phyloP scores from a whole-genome alignment of 2,888 invertebrate species.

The Odontomyia ornata region DNA sequence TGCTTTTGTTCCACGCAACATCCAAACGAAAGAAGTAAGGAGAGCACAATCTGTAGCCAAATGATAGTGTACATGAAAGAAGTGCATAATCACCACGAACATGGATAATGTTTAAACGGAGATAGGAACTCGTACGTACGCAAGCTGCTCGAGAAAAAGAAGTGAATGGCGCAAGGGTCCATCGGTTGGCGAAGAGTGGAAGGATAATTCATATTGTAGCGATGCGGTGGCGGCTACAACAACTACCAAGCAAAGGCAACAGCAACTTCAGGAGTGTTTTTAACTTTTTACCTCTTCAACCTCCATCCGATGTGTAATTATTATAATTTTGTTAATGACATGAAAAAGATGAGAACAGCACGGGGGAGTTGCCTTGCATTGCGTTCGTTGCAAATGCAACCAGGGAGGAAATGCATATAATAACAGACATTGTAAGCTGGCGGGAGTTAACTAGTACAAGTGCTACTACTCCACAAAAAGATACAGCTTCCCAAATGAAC shows the following conservation, averaged over 20 bases:
- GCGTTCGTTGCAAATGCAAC: conserved; percentile 22
- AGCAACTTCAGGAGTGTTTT: background rate
- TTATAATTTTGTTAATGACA: conserved; percentile 50
- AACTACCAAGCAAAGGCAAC: background rate
- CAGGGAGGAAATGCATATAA: conserved; percentile 27
- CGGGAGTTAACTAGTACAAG: conserved; percentile 37
- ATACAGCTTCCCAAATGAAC: background rate
- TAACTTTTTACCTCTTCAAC: conserved; percentile 33
- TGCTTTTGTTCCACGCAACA: conserved; percentile 11
- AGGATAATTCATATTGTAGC: background rate
- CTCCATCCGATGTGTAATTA: conserved; percentile 46
- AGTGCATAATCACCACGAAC: conserved; percentile 40
- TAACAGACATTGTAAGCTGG: conserved; percentile 11
- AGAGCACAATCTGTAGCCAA: conserved; percentile 44
- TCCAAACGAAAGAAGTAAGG: conserved; percentile 42
- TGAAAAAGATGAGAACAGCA: conserved; percentile 32
- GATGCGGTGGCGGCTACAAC: background rate
- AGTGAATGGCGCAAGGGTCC: background rate
- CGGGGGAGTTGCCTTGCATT: conserved; percentile 27
- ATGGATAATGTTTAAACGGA: conserved; percentile 14
- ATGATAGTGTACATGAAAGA: conserved; percentile 35
- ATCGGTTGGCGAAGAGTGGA: conserved; percentile 3
- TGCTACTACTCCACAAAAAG: conserved; percentile 27
- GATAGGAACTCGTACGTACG: too few relatives aligned
- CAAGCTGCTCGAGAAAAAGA: background rate